These are phyloP conservation scores for Orientallactaga sibirica DNA, from an alignment of 2,797 vertebrate genomes.

Conservation along the genomic window DNA sequence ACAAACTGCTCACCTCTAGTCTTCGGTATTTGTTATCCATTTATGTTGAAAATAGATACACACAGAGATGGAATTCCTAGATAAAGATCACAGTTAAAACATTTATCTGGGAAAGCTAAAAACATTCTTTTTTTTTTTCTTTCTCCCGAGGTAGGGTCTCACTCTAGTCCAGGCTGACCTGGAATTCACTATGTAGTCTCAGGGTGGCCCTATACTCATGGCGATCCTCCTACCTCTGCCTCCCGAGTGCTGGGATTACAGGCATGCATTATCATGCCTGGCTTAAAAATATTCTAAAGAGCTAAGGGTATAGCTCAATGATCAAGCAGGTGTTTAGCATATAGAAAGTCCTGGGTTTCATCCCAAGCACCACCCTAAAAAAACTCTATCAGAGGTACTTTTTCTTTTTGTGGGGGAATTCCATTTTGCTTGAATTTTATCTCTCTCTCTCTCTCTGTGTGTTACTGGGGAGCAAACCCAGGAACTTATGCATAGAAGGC, in stretches of 20 bases:
- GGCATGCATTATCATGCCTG: no score
- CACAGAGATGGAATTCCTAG: not conserved
- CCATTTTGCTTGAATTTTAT: not conserved
- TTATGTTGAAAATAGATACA: not conserved
- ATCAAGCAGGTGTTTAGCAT: no score
- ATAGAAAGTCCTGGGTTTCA: not conserved
- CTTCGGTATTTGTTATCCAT: conserved; percentile 16
- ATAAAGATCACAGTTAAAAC: not conserved
- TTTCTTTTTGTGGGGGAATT: conserved; percentile 10
- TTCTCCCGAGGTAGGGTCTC: no score
- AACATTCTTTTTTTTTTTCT: not conserved
- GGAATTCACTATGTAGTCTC: no score
- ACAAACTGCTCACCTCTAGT: not conserved
- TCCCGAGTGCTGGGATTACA: no score
- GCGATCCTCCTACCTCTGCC: no score
- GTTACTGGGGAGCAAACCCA: not conserved
- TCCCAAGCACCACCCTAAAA: not conserved
- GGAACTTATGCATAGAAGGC: not conserved
- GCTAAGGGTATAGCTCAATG: not conserved
- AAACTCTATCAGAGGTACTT: not conserved
- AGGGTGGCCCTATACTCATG: no score
- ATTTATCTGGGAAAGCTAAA: conserved; percentile 29
- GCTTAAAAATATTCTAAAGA: not conserved
- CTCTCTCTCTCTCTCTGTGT: not conserved
- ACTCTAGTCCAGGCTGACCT: no score